Evolutionary conservation across 2,113 vertebrate species (phyloP), one percentile per base, ranked within the genome.

Genomic region (Dissostichus mawsoni): DNA sequence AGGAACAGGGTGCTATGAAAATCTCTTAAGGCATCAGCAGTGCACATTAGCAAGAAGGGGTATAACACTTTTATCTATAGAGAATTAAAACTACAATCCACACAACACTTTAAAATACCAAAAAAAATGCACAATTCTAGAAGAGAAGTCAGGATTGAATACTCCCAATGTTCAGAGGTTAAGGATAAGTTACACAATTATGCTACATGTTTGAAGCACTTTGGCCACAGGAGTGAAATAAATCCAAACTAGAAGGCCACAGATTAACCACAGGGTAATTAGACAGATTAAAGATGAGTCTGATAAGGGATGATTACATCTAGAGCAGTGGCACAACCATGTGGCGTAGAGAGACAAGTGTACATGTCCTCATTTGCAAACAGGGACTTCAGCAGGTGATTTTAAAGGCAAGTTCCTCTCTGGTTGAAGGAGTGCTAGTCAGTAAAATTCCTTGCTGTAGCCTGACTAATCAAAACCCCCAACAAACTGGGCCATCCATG

Each of bases 71-170:
- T 82, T 4, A 86, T 56, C 75, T 71, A 82, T 65, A 62, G 82
- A 85, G 57, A 80, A 84, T 91, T 89, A 92, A 92, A 91, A 90
- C 69, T 74, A 84, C 41, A 61, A 86, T 66, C 74, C 71, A 90
- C 74, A 84, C 29, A 81, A 74, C 25, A 81, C 48, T 83, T 90
- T 87, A 92, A 92, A 93, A 87, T 47, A 80, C 48, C 69, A 18
- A 87, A 84, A 84, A 55, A 47, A 20, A 59, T 76, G 66, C 58
- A 90, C 88, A 73, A 10, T 58, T 36, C 41, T 51, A 11, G 16
- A 18, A 29, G 41, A 80, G 16, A 52, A 50, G 5, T 61, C 69
- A 69, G 25, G 74, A 64, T 13, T 68, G 11, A 70, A 48, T 44
- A 52, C 61, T 70, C 16, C 62, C 3, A 29, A 29, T 29, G 29